Evolutionary conservation across 35 echinoderm and acorn worm species (phyloP).

Genomic region (Apostichopus parvimensis): DNA sequence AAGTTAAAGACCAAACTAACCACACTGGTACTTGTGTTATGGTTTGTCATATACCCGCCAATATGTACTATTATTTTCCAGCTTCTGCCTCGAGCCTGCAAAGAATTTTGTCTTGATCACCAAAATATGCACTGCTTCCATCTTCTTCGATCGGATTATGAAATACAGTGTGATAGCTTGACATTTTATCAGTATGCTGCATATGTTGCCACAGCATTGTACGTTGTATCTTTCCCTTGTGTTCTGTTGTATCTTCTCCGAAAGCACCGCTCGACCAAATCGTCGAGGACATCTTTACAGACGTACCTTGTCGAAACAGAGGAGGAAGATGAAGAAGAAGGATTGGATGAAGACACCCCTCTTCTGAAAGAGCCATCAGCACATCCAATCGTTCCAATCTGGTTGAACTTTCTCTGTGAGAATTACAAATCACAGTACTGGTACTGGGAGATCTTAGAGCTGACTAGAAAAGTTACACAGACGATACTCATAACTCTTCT

Average conservation of each 20-base stretch:
- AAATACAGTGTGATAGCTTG: neutral
- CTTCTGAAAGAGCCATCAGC: neutral
- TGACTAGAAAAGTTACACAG: neutral
- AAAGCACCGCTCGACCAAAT: neutral
- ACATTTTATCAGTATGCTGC: neutral
- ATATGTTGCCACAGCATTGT: neutral
- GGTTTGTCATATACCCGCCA: slow-evolving; percentile 3
- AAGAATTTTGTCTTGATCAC: slow-evolving; percentile 4
- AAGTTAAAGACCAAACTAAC: neutral
- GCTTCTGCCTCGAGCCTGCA: neutral
- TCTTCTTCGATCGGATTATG: slow-evolving; percentile 8
- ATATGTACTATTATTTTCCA: slow-evolving; percentile 23
- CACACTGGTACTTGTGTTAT: neutral
- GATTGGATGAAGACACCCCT: neutral
- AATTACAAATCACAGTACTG: neutral
- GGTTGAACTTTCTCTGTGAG: neutral
- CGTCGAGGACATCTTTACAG: too few species aligned
- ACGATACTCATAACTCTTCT: neutral
- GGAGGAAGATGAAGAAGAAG: neutral
- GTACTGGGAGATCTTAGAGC: neutral
- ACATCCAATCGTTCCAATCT: neutral
- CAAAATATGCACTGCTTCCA: neutral
- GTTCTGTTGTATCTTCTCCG: neutral
- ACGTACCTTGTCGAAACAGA: neutral
- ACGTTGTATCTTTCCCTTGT: neutral